Evolutionary conservation across 1,140 invertebrate species (phyloP).

Genomic region (Drosophila kikkawai): DNA sequence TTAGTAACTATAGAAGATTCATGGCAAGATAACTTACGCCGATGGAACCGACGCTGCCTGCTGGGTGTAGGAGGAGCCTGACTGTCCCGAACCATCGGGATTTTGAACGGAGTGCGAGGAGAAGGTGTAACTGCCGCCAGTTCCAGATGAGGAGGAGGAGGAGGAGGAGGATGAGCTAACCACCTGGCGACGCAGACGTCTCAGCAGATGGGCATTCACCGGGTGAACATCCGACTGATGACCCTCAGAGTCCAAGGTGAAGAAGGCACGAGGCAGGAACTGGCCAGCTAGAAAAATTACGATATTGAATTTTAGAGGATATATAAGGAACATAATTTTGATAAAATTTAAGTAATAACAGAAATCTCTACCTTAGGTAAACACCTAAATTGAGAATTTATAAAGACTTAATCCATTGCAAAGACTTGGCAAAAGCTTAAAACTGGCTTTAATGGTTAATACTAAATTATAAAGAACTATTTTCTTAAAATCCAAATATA

Average conservation of each 20-base stretch:
- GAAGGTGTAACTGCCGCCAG: conserved; percentile 26
- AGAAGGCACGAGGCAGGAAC: conserved; percentile 72
- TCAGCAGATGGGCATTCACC: conserved; percentile 66
- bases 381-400: too few species aligned
- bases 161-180: conserved; percentile 48
- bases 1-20: too few species aligned
- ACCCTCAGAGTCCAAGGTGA: conserved; percentile 71
- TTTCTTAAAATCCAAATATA: too few species aligned
- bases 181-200: conserved; percentile 71
- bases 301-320: neutral
- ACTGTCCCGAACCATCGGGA: conserved; percentile 32
- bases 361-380: too few species aligned
- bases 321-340: neutral
- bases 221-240: conserved; percentile 68
- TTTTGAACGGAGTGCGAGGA: conserved; percentile 29
- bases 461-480: too few species aligned
- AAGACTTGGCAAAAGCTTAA: too few species aligned
- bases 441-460: too few species aligned
- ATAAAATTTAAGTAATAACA: neutral
- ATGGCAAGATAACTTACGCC: neutral
- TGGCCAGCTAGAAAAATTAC: conserved; percentile 60
- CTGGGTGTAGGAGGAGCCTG: conserved; percentile 28
- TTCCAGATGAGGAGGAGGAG: conserved; percentile 54
- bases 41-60: conserved; percentile 2
- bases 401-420: too few species aligned